Percentiles rank a stretch among this genome's conserved stretches.
Conservation (phyloP, 2,797 vertebrate species). For the Fistularia tabacaria region DNA sequence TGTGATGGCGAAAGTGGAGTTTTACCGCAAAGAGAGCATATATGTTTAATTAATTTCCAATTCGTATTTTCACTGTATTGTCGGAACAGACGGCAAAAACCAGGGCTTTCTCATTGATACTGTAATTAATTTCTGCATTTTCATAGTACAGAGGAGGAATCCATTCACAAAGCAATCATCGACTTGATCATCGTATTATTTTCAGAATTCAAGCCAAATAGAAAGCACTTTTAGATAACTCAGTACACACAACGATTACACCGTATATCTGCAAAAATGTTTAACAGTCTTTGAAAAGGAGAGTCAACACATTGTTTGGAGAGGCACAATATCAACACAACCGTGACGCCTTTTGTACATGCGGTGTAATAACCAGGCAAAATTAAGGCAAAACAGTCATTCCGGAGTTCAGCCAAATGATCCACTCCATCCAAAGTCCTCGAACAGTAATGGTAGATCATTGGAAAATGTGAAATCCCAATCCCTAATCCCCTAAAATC, state of each 20-base stretch:
- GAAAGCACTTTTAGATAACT: constrained; percentile 27
- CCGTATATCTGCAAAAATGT: constrained; percentile 28
- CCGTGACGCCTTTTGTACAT: constrained; percentile 53
- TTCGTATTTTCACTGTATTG: neutral
- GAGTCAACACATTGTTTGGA: constrained; percentile 56
- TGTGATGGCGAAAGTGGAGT: constrained; percentile 8
- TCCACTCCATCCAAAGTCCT: neutral
- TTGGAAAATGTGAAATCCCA: neutral
- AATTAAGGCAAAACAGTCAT: constrained; percentile 70
- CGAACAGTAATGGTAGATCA: too few species aligned
- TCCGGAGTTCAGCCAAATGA: constrained; percentile 41
- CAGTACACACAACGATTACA: constrained; percentile 25
- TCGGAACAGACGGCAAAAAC: constrained; percentile 28
- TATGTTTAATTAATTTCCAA: too few species aligned
- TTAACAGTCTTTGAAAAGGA: constrained; percentile 58
- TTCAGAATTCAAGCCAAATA: constrained; percentile 29
- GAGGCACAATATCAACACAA: constrained; percentile 69
- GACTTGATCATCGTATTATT: constrained; percentile 31
- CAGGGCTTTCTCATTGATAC: constrained; percentile 15
- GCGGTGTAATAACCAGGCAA: constrained; percentile 47
- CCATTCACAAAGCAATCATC: constrained; percentile 45
- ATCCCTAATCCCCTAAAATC: neutral
- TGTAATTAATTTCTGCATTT: constrained; percentile 38
- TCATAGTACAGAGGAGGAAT: constrained; percentile 31
- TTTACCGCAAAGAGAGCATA: neutral